Evolutionary conservation across 2,113 vertebrate species (phyloP).

Genomic region (Triplophysa dalaica): DNA sequence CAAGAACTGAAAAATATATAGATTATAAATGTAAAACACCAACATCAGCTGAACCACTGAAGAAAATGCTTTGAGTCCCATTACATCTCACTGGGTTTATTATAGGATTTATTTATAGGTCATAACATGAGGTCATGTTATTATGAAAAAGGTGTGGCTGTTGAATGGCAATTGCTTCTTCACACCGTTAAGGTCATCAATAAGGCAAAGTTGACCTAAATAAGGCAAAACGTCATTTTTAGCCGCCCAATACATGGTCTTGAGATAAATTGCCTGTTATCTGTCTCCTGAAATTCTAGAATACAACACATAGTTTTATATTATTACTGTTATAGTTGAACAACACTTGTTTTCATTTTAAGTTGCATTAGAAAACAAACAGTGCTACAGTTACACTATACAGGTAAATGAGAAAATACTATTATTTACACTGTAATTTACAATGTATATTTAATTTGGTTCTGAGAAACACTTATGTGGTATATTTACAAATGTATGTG

Average conservation of each 20-base stretch:
- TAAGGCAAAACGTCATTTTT: background rate
- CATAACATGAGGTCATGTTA: constrained; percentile 2
- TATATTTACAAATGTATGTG: no score
- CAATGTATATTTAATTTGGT: no score
- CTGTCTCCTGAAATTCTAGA: background rate
- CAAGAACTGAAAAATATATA: background rate
- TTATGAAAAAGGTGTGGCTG: constrained; percentile 1
- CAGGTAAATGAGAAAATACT: no score
- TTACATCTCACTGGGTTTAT: constrained; percentile 7
- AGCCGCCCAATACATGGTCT: background rate
- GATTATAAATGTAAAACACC: constrained; percentile 7
- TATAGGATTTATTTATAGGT: background rate
- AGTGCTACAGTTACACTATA: no score
- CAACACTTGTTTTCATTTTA: background rate
- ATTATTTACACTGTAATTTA: no score
- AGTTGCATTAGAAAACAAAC: no score
- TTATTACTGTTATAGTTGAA: background rate
- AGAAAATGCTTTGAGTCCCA: background rate
- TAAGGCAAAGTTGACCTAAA: background rate
- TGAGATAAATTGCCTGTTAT: background rate
- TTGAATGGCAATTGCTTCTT: background rate
- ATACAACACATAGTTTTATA: background rate
- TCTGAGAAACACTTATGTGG: no score
- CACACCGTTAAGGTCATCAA: background rate
- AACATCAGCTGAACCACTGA: background rate